Evolutionary conservation across 2,797 vertebrate species (phyloP), one percentile per base, ranked within the genome.

Genomic region (Geotrypetes seraphini): DNA sequence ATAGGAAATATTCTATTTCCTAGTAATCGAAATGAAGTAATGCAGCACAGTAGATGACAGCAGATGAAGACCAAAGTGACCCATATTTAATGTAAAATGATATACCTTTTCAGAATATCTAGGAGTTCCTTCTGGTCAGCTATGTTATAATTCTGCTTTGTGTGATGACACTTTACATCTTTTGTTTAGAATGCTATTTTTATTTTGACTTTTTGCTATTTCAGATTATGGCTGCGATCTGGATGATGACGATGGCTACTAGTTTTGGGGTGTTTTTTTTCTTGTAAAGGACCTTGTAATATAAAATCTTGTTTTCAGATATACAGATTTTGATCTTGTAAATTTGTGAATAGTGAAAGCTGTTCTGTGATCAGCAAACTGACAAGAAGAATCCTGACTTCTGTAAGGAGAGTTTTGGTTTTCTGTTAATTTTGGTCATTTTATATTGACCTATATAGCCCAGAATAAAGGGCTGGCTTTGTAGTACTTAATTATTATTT

Each of bases 141-240:
- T n/a, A n/a, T n/a, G n/a, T n/a, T n/a, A n/a, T n/a, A n/a, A n/a
- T n/a, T n/a, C n/a, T n/a, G n/a, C n/a, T n/a, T n/a, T n/a, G n/a
- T n/a, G n/a, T n/a, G n/a, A n/a, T n/a, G n/a, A n/a, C n/a, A n/a
- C n/a, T n/a, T n/a, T n/a, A n/a, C n/a, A n/a, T n/a, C n/a, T n/a
- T n/a, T n/a, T n/a, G n/a, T n/a, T n/a, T n/a, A n/a, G n/a, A n/a
- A n/a, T n/a, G n/a, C 22, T n/a, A 22, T n/a, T 23, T 11, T 7
- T 16, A 16, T 17, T 29, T 10, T 29, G 29, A 10, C 7, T 16
- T 7, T 16, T 45, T 47, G 50, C 23, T 49, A 12, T 67, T 72
- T 32, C 79, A 95, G 90, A 87, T 71, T 95, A 95, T 1, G 91
- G 91, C 57, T 90, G 76, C 33, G 91, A 93, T 0, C 61, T 74